Evolutionary conservation across 92 coral and sea anemone genomes (phyloP).

Genomic region (Siderastrea radians): DNA sequence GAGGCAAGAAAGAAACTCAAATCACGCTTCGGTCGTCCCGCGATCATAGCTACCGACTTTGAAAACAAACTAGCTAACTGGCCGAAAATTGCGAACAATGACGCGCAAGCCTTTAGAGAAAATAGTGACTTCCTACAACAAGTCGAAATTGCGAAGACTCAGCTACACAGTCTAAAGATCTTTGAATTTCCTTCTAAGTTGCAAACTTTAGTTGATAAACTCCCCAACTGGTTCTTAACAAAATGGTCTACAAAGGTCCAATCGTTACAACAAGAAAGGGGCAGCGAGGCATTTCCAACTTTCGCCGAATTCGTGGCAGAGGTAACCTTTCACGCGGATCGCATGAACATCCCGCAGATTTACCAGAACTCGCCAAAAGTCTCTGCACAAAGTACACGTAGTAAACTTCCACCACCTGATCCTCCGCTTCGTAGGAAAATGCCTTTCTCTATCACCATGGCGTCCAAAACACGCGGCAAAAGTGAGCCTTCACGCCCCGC

Average conservation of each 20-base stretch:
- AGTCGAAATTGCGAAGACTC: conserved; percentile 66
- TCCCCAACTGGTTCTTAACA: conserved; percentile 62
- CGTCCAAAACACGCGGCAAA: conserved; percentile 24
- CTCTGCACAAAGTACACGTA: neutral
- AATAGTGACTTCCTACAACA: conserved; percentile 70
- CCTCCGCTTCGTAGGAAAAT: conserved; percentile 32
- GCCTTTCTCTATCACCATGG: conserved; percentile 19
- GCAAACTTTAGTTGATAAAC: conserved; percentile 56
- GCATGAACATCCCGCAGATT: conserved; percentile 48
- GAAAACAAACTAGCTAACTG: conserved; percentile 67
- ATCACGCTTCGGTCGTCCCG: conserved; percentile 64
- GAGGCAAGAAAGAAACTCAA: conserved; percentile 60
- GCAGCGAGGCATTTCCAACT: conserved; percentile 59
- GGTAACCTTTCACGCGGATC: conserved; percentile 68
- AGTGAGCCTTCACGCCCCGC: neutral
- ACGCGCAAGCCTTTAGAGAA: conserved; percentile 64
- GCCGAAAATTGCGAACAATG: conserved; percentile 69
- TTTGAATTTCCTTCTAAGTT: conserved; percentile 71
- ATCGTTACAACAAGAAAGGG: conserved; percentile 49
- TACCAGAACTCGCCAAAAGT: conserved; percentile 6
- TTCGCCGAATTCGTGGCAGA: conserved; percentile 59
- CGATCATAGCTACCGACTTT: conserved; percentile 68
- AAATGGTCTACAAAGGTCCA: conserved; percentile 73
- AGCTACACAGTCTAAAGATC: conserved; percentile 43
- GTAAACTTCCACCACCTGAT: conserved; percentile 27